Conservation (phyloP, 2,888 invertebrate genomes). For the Rhyacophila evoluta region DNA sequence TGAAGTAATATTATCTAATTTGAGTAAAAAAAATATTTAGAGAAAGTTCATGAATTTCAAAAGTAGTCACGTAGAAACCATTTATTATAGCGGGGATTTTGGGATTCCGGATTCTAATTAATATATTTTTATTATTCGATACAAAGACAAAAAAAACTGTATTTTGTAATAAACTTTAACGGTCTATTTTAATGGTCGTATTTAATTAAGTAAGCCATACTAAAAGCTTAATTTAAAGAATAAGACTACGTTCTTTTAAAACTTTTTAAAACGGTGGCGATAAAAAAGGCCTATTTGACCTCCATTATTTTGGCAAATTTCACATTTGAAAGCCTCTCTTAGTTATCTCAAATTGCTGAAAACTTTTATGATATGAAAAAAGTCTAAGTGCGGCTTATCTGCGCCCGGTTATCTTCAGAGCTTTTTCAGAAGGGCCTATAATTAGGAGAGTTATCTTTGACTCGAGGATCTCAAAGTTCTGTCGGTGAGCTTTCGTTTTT, state of each 20-base stretch:
- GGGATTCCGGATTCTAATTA: too few species aligned
- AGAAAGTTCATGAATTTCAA: too few species aligned
- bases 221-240: neutral
- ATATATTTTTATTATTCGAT: too few species aligned
- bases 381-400: constrained; percentile 47
- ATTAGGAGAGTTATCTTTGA: constrained; percentile 52
- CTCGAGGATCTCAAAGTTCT: constrained; percentile 35
- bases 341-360: constrained; percentile 29
- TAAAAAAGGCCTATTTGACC: neutral
- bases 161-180: too few species aligned
- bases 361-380: constrained; percentile 36
- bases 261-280: neutral
- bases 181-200: neutral
- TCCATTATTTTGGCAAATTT: constrained; percentile 4
- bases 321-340: constrained; percentile 19
- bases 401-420: constrained; percentile 42
- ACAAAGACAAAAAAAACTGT: too few species aligned
- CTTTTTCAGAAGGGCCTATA: constrained; percentile 51
- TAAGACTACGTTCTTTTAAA: neutral
- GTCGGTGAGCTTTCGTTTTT: constrained; percentile 2
- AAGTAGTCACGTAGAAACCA: too few species aligned
- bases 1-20: too few species aligned
- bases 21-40: too few species aligned
- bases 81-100: too few species aligned
- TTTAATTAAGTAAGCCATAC: neutral